A percentile compares a stretch with the other conserved stretches of the same genome.
Evolutionary conservation across 2,888 invertebrate genomes (phyloP).

Genomic region (Eupeodes luniger): DNA sequence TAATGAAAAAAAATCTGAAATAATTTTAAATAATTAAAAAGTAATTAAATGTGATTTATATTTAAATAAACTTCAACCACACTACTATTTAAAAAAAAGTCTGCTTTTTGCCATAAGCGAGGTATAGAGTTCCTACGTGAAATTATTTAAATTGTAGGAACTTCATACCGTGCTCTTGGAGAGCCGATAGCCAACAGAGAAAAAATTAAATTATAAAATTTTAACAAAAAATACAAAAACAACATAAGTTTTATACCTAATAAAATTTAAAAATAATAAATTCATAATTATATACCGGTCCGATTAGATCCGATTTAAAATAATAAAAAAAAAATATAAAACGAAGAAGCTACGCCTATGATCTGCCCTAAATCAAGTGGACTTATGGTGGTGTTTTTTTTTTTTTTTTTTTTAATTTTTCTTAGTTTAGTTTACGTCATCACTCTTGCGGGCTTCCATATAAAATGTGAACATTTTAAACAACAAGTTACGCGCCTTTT

Average conservation of each 20-base stretch:
- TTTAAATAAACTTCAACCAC: slow-evolving; percentile 1
- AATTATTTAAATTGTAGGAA: slow-evolving; percentile 92
- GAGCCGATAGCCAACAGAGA: slow-evolving; percentile 87
- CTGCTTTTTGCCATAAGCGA: slow-evolving; percentile 93
- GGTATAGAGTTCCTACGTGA: slow-evolving; percentile 98
- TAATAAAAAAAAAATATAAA: background rate
- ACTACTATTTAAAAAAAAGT: slow-evolving; percentile 42
- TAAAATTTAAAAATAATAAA: slow-evolving; percentile 8
- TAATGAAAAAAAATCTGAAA: slow-evolving; percentile 7
- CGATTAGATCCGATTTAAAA: background rate
- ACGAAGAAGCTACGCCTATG: slow-evolving; percentile 45
- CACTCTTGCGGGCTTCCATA: slow-evolving; percentile 45
- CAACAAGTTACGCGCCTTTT: slow-evolving; percentile 66
- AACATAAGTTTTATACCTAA: background rate
- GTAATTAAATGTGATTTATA: slow-evolving; percentile 11
- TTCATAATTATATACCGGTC: slow-evolving; percentile 24
- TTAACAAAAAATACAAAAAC: background rate
- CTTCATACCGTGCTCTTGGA: slow-evolving; percentile 99
- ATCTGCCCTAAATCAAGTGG: slow-evolving; percentile 56
- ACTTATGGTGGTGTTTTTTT: slow-evolving; percentile 41
- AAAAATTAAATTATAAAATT: background rate
- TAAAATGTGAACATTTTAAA: slow-evolving; percentile 55
- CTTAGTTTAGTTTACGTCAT: slow-evolving; percentile 63
- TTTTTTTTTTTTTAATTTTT: background rate
- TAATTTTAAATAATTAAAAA: background rate